Base-by-base conservation (phyloP, 92 coral and sea anemone genomes). In the Phenganax marumi region DNA sequence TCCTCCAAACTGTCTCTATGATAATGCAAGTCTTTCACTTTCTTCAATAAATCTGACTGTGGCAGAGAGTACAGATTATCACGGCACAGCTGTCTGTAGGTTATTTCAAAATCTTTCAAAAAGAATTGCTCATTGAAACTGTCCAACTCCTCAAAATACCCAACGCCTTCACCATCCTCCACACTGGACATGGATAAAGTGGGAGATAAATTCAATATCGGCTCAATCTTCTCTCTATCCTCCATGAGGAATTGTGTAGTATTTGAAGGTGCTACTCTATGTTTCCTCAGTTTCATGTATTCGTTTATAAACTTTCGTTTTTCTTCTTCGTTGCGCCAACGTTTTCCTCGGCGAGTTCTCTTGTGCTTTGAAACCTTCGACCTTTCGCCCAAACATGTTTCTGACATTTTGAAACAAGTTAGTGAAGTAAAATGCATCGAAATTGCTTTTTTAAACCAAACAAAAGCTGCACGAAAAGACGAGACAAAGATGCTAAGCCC, bases 181-280 rank as follows among this genome's bases (percentile, higher is more conserved):
- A n/a, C 58, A 56, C 70, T 63, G 13, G 72, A 78, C 43, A 11
- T 0, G 10, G 83, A 63, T 33, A 57, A 57, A 11, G 72, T 14
- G 7, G 83, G 73, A 1, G 83, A 78, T 24, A 78, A 63, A 78
- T 47, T 19, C 23, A 78, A 63, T 43, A 78, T 78, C n/a, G 97
- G 93, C 54, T 90, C 94, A 18, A 87, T 52, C 51, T 86, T 81
- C 60, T 92, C 96, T 72, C 90, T 88, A 68, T 95, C 98, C 85
- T 87, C 97, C 91, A 95, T 95, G 72, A 95, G 84, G 82, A 95
- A 95, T 74, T 95, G 98, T 25, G 98, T 95, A 8, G 98, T 95
- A 50, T 95, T 95, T 85, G 90, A 92, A 11, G 98, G 98, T 33
- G 98, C 98, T 48, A 90, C 89, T 78, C 73, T 78, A 33, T 78